Base-by-base conservation (phyloP, 2,888 invertebrate genomes). In the Agriopis marginaria region DNA sequence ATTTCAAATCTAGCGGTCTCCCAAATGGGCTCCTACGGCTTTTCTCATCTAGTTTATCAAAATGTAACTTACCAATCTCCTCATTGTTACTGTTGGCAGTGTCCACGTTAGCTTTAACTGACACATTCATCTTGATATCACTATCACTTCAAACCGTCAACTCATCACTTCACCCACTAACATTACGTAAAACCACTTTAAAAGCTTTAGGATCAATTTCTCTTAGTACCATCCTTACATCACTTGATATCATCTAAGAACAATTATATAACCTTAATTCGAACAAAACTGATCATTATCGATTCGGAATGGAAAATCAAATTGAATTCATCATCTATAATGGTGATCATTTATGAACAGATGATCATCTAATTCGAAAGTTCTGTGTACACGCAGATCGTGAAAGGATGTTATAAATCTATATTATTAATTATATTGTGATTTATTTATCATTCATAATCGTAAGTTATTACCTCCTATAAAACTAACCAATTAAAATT, bases 71-170 rank as follows among this genome's bases (percentile, higher is more conserved):
- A 93, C 92, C 92, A 70, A 89, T 84, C 83, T 77, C 77, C 32
- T 92, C 92, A 72, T 90, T 91, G 76, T 84, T 89, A 78, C 84
- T 85, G 73, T 77, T 81, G 68, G 83, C 61, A 61, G 40, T 11
- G 42, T 11, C 45, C 44, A 62, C 74, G 39, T 82, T 82, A 11
- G 89, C 77, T 51, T 87, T 78, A 59, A 88, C 78, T 62, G 88
- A 86, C 66, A 90, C 75, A 83, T 88, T 91, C 91, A 92, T 92
- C 81, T 85, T 88, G 67, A 73, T 71, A 71, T 77, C 70, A 72
- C 66, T 74, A 76, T 78, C 76, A 76, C 76, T 77, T 77, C 53
- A 75, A 72, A 63, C 71, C 70, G 66, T 80, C 68, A 79, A 77
- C 76, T 73, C 78, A 80, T 81, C 77, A 83, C 80, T 80, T 76